Conservation (phyloP, 2,797 vertebrate genomes). For the Artibeus lituratus region DNA sequence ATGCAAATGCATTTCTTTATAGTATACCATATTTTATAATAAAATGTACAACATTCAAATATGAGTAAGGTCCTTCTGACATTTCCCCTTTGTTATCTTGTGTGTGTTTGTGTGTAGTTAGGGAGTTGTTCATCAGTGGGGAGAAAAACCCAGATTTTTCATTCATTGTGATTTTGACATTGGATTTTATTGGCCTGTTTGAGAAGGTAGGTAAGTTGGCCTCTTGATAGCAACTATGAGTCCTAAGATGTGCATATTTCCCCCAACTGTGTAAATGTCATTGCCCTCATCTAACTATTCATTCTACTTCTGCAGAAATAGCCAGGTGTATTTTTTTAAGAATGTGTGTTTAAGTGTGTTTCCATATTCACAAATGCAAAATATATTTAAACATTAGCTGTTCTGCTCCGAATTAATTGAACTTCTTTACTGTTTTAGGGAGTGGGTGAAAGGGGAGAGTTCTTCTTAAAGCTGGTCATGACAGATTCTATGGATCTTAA, state of each 20-base stretch:
- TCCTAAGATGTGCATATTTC: not conserved
- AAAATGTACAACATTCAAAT: conserved; percentile 29
- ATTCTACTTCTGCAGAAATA: not conserved
- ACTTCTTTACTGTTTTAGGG: not conserved
- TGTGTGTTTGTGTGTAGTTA: not conserved
- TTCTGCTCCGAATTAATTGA: not conserved
- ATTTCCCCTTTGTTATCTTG: not conserved
- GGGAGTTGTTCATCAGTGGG: not conserved
- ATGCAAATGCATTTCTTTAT: conserved; percentile 37
- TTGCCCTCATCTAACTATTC: not conserved
- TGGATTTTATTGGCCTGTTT: not conserved
- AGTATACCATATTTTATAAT: conserved; percentile 14
- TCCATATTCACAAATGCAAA: not conserved
- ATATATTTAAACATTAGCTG: not conserved
- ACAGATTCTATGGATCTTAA: not conserved
- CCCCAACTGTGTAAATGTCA: not conserved
- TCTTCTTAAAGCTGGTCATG: not conserved
- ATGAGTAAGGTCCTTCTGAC: not conserved
- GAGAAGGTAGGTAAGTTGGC: not conserved
- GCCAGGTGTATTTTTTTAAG: not conserved
- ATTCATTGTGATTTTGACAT: conserved; percentile 13
- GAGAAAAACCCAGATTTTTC: not conserved
- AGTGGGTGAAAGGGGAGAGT: not conserved
- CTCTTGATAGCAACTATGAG: not conserved
- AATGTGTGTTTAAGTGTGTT: not conserved